Base-by-base conservation (phyloP, 1,140 invertebrate genomes). In the Drosophila suzukii region DNA sequence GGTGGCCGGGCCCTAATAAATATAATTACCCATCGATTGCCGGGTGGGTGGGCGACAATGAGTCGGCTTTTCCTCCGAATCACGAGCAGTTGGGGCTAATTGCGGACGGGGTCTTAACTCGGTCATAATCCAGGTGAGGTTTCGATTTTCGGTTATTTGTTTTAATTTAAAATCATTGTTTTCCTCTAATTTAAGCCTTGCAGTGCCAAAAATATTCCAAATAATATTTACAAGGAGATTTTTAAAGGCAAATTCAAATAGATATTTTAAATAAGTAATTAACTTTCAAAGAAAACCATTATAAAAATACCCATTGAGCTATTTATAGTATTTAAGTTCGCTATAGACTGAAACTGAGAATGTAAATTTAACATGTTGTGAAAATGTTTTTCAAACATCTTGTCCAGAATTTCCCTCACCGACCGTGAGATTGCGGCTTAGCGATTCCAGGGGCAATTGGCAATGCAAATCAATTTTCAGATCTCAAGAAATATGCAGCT, bases 401-500 rank as follows among this genome's bases (percentile, higher is more conserved):
- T 43, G 15, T 3, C 10, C 27, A 24, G 60, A 46, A 27, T 36
- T 61, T 61, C 20, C 15, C 12, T 12, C 0, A 44, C 20, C 32
- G 11, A 6, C 38, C 15, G 10, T 54, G 60, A 53, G 60, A 53
- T 65, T 62, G n/a, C 44, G 24, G 46, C 46, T 53, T 38, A 51
- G 34, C 66, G 32, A 61, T 58, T 80, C 46, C 50, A 71, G 46
- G 54, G 54, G 56, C 62, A 49, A 61, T 75, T 73, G 78, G 57
- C 41, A 54, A 62, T 76, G 74, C 74, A 74, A 88, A 81, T 88
- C 81, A 71, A 74, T 89, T 84, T 74, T 38, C 46, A 63, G 63
- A 86, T 86, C 83, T 88, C 46, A 71, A 63, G 41, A 88, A 89
- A 83, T 88, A 88, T 88, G 84, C 84, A 90, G 77, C 58, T 88